Percentiles rank a stretch among this genome's conserved stretches.
Conservation (phyloP, 2,113 vertebrate genomes). For the Prunella himalayana region DNA sequence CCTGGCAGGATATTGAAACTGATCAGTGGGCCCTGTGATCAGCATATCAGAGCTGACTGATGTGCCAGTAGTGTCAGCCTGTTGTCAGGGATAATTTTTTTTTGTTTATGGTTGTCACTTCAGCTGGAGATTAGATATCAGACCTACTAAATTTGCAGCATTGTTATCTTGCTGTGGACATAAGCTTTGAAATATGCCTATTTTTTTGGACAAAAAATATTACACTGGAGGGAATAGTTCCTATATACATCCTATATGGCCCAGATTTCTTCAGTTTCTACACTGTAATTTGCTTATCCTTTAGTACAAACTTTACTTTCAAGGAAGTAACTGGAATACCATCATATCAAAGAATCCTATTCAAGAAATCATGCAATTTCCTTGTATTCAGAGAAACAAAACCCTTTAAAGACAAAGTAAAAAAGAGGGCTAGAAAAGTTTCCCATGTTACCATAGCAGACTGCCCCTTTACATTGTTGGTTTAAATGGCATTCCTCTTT, state of each 20-base stretch:
- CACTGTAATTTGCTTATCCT: background rate
- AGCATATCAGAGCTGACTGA: background rate
- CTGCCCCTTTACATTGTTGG: background rate
- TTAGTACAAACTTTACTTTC: background rate
- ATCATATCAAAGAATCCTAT: background rate
- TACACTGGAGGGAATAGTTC: background rate
- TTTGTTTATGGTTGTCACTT: background rate
- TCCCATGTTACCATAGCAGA: background rate
- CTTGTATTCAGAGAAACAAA: background rate
- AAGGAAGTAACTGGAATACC: background rate
- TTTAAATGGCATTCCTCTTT: background rate
- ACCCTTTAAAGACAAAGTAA: background rate
- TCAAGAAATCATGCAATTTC: background rate
- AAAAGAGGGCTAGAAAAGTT: background rate
- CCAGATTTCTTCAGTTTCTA: background rate
- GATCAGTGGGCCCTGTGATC: background rate
- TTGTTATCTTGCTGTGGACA: background rate
- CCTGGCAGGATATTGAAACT: background rate
- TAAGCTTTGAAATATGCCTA: background rate
- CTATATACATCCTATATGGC: background rate
- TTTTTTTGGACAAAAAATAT: background rate
- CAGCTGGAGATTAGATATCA: background rate
- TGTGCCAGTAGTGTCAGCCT: background rate
- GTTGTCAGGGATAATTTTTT: background rate
- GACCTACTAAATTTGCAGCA: background rate